Evolutionary conservation across 2,797 vertebrate species (phyloP), one percentile per base, ranked within the genome.

Genomic region (Tauraco hartlaubi): DNA sequence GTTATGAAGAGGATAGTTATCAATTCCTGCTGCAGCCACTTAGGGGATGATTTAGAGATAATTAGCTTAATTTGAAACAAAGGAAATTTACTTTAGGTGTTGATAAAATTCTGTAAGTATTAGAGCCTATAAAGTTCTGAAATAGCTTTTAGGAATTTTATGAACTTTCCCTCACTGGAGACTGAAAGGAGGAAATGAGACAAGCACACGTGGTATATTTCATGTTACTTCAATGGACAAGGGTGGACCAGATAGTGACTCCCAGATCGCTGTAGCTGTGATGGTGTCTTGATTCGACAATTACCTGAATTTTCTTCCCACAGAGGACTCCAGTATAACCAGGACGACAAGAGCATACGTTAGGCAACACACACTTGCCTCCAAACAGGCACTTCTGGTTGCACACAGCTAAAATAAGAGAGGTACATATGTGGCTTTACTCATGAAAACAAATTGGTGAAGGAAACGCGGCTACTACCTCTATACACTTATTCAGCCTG

Each of bases 261-360:
- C n/a, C 13, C 67, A 59, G 19, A n/a, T 22, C 2, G 1, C 43
- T 75, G 19, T 21, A 37, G 56, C 58, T 68, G 67, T 56, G 51
- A 52, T 19, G 52, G 29, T 44, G 11, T 41, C 51, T 78, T 84
- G 56, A 29, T 39, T 69, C 12, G 33, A 66, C 31, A 61, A 2
- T 7, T 98, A 98, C 98, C 97, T 97, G 96, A 85, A 98, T 98
- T 98, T 98, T 99, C 79, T 97, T 92, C 59, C 97, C 97, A 87
- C 99, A 99, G 76, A 96, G 98, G 63, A 97, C 80, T 91, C 99
- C 99, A 16, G 97, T 98, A 95, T 98, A 99, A 69, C 99, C 99
- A 88, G 93, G 96, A 29, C 98, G 98, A 91, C 99, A 99, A 81
- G 98, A 98, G 75, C 99, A 99, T 79, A 98, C 96, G 11, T 99